Evolutionary conservation across 1,140 invertebrate species (phyloP).

Genomic region (silkworm (Bombyx mori)): DNA sequence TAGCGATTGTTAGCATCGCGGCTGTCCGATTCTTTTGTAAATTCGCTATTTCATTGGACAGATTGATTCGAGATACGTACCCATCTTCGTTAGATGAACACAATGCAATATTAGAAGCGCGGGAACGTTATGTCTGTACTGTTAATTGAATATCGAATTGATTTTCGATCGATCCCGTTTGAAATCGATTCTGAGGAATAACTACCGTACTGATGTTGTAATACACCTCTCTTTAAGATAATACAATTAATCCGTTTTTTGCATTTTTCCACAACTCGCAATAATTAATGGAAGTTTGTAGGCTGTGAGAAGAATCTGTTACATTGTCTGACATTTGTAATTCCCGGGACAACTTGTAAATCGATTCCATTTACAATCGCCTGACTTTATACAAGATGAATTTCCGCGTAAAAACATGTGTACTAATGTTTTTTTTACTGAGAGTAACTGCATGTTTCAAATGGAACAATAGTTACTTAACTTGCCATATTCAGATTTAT

Average conservation of each 20-base stretch:
- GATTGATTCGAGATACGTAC: constrained; percentile 50
- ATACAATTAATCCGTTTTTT: constrained; percentile 34
- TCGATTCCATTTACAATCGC: too few relatives aligned
- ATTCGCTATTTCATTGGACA: constrained; percentile 53
- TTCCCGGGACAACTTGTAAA: too few relatives aligned
- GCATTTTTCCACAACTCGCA: constrained; percentile 1
- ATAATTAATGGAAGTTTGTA: constrained; percentile 2
- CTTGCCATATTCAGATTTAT: too few relatives aligned
- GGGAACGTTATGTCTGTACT: constrained; percentile 44
- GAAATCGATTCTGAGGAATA: constrained; percentile 38
- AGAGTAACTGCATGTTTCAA: too few relatives aligned
- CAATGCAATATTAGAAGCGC: constrained; percentile 59
- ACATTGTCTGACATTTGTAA: constrained; percentile 1
- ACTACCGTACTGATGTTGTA: constrained; percentile 32
- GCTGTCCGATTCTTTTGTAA: constrained; percentile 54
- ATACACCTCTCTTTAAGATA: constrained; percentile 20
- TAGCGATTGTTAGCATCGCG: constrained; percentile 54
- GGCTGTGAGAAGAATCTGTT: background rate
- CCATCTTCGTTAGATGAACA: constrained; percentile 21
- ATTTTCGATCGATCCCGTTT: constrained; percentile 50
- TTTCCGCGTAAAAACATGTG: too few relatives aligned
- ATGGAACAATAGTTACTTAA: too few relatives aligned
- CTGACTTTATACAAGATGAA: too few relatives aligned
- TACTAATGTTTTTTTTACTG: too few relatives aligned
- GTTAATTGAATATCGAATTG: constrained; percentile 59